Evolutionary conservation across 2,888 invertebrate species (phyloP).

Genomic region (Dolomedes plantarius): DNA sequence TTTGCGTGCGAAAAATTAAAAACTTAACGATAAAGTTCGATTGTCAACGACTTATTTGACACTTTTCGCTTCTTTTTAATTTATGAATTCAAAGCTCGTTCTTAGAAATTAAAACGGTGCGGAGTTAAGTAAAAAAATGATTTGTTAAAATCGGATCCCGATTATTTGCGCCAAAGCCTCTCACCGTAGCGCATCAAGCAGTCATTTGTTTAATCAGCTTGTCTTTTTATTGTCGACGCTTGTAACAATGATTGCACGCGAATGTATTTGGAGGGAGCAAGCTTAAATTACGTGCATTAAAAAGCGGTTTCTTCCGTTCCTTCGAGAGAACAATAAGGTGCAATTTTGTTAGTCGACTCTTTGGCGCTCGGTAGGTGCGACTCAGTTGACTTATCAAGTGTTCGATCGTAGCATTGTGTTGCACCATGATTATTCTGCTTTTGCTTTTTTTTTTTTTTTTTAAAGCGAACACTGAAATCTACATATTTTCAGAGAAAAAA

Average conservation of each 20-base stretch:
- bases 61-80: slow-evolving; percentile 59
- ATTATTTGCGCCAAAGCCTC: slow-evolving; percentile 57
- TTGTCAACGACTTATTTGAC: slow-evolving; percentile 66
- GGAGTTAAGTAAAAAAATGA: slow-evolving; percentile 26
- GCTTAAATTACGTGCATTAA: neutral
- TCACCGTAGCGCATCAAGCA: slow-evolving; percentile 40
- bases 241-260: slow-evolving; percentile 45
- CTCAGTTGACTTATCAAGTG: no score
- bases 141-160: slow-evolving; percentile 54
- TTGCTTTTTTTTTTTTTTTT: no score
- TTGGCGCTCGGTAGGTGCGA: no score
- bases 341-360: no score
- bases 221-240: slow-evolving; percentile 61
- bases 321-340: no score
- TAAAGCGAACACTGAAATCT: no score
- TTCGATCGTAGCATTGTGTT: no score
- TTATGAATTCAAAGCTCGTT: slow-evolving; percentile 54
- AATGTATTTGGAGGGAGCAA: slow-evolving; percentile 16
- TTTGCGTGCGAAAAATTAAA: slow-evolving; percentile 62
- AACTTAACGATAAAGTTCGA: slow-evolving; percentile 54
- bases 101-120: slow-evolving; percentile 50
- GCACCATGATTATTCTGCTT: neutral
- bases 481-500: no score
- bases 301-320: neutral
- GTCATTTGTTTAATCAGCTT: slow-evolving; percentile 67